Evolutionary conservation across 2,888 invertebrate species (phyloP), one percentile per base, ranked within the genome.

Genomic region (Polydrusus cervinus): DNA sequence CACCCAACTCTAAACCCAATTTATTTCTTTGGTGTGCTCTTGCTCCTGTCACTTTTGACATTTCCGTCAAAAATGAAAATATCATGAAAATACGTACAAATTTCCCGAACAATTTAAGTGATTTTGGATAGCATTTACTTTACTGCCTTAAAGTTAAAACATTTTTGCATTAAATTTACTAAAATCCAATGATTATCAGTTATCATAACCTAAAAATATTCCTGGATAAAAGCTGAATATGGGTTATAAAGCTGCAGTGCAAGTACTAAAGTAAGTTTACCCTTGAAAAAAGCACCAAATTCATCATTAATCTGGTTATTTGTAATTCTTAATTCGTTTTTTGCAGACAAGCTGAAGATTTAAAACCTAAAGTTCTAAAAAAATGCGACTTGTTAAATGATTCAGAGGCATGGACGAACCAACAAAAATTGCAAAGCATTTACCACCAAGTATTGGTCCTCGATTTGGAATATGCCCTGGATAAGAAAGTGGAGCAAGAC

Each of bases 401-500:
- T 79, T 81, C 83, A 3, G 84, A 86, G 73, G 85, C 84, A 77
- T 87, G 87, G 87, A 86, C 85, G 10, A 84, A 87, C 74, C 87
- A 87, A 78, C 87, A 87, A 79, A 90, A 93, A 88, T 89, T 94
- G 68, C 87, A 87, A 80, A 85, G 84, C 1, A 84, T 87, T 34
- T 92, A 92, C 83, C 93, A 93, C 85, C 91, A 93, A 87, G 92
- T 95, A 66, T 88, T 96, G 75, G 90, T 95, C 67, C 87, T 93
- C 71, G 95, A 96, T 87, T 88, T 96, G 81, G 95, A 96, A 86
- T 95, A 94, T 89, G 95, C 95, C 14, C 87, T 96, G 82, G 95
- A 96, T 86, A 94, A 94, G 86, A 96, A 96, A 88, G 94, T 95
- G 38, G 96, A 96, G 85, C 95, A 95, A 84, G 96, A 96, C 83